These are phyloP conservation scores for Holacanthella duospinosa DNA, from an alignment of 2,888 invertebrate genomes.

Conservation along the genomic window DNA sequence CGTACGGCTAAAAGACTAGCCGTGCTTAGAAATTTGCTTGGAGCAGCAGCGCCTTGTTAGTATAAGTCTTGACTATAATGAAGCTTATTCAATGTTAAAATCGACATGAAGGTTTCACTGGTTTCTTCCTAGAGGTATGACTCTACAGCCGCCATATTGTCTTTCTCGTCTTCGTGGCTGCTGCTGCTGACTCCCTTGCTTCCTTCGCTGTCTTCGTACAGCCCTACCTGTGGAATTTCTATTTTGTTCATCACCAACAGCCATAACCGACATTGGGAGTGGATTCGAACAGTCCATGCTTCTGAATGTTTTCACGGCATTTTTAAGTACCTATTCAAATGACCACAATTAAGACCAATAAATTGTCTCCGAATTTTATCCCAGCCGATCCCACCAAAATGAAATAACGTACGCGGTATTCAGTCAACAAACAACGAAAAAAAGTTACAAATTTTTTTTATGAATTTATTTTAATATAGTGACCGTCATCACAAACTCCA, in stretches of 20 bases:
- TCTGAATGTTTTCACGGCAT: slow-evolving; percentile 42
- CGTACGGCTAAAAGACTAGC: too few relatives aligned
- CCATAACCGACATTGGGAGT: slow-evolving; percentile 36
- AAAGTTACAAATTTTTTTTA: too few relatives aligned
- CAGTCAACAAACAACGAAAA: too few relatives aligned
- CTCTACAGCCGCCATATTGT: slow-evolving; percentile 34
- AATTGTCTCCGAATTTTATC: not conserved
- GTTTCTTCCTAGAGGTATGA: slow-evolving; percentile 16
- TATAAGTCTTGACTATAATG: too few relatives aligned
- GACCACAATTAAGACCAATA: not conserved
- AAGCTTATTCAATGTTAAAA: too few relatives aligned
- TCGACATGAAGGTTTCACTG: slow-evolving; percentile 23
- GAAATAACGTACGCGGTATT: too few relatives aligned
- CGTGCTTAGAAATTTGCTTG: too few relatives aligned
- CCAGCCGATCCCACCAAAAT: too few relatives aligned
- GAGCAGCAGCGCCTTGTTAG: too few relatives aligned
- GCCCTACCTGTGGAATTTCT: not conserved
- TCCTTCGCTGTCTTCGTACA: slow-evolving; percentile 12
- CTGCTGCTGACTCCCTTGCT: slow-evolving; percentile 1
- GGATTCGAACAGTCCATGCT: slow-evolving; percentile 43
- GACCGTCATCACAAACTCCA: too few relatives aligned
- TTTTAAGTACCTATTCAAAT: slow-evolving; percentile 40
- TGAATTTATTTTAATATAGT: too few relatives aligned
- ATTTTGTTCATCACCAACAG: slow-evolving; percentile 22
- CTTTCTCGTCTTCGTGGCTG: slow-evolving; percentile 13